Evolutionary conservation across 2,888 invertebrate genomes (phyloP), one percentile per base, ranked within the genome.

Genomic region (Tenthredo scrophulariae): DNA sequence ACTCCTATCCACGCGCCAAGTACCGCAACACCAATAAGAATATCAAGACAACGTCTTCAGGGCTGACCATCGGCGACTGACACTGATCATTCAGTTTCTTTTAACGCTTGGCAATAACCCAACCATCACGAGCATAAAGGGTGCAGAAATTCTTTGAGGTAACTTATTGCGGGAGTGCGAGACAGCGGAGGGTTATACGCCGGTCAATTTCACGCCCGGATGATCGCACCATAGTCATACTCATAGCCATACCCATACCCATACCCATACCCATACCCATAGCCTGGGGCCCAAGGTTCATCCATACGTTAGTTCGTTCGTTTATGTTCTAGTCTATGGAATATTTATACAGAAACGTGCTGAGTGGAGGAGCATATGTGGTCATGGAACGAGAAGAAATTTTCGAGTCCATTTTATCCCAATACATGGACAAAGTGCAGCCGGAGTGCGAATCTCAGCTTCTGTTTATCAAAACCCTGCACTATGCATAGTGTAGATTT

Each of bases 171-270:
- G 6, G 50, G 37, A 33, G 18, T 29, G 13, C 46, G 18, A 29
- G 80, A 80, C 40, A 33, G 46, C 67, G 46, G 37, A 70, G 67
- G 83, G 83, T 83, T 62, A 83, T 62, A 26, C 67, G 58, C 40
- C 58, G 83, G 70, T 67, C 83, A 83, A 83, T 83, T 83, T 83
- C 83, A 83, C 83, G 83, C 67, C 83, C 29, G 67, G 70, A 70
- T 62, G 83, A 83, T 46, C 70, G 46, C 37, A 80, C 62, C 83
- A 26, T 58, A 62, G 58, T 58, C n/a, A 33, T 46, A 46, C 46
- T 46, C 46, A 46, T 46, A 46, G 15, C 46, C 46, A 46, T 40
- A 40, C 9, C 43, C 43, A 43, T 43, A 43, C 10, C 29, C 72
- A 72, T 40, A 46, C 2, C 62, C 72, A 72, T 40, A 46, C 2